These are phyloP conservation scores for Ips nitidus DNA, from an alignment of 1,140 invertebrate genomes.

Conservation along the genomic window DNA sequence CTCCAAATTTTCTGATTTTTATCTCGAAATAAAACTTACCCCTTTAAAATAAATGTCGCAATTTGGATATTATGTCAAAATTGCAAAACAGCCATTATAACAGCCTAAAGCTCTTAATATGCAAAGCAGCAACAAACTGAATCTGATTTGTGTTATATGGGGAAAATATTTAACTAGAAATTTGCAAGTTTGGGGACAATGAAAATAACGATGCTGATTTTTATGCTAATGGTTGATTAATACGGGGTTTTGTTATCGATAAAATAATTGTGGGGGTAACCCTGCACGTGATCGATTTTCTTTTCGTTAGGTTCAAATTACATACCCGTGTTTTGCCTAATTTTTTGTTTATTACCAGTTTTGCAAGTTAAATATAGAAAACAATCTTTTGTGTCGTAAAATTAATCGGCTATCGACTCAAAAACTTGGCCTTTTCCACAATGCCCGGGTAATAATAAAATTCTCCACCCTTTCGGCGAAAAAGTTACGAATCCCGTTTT, in stretches of 20 bases:
- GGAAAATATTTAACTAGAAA: slow-evolving; percentile 12
- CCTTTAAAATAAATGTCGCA: neutral
- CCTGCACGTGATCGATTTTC: no score
- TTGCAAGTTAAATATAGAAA: neutral
- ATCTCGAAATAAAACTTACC: neutral
- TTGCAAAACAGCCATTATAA: slow-evolving; percentile 11
- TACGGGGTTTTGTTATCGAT: neutral
- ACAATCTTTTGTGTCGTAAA: neutral
- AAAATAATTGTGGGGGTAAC: no score
- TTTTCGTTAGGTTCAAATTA: no score
- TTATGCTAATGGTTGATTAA: slow-evolving; percentile 6
- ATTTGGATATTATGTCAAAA: slow-evolving; percentile 12
- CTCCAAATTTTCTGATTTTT: neutral
- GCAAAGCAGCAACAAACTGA: slow-evolving; percentile 16
- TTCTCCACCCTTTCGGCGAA: neutral
- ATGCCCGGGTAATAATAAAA: neutral
- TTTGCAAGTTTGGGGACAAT: slow-evolving; percentile 2
- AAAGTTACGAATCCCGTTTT: neutral
- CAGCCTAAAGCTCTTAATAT: slow-evolving; percentile 8
- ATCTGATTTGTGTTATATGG: slow-evolving; percentile 12
- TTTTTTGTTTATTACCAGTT: no score
- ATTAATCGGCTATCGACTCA: neutral
- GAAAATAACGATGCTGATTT: slow-evolving; percentile 15
- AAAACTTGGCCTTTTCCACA: neutral
- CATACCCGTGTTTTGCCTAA: no score